A percentile compares a stretch with the other conserved stretches of the same genome.
phyloP scores from a whole-genome alignment of 2,888 invertebrate genomes.

The Agriopis aurantiaria region DNA sequence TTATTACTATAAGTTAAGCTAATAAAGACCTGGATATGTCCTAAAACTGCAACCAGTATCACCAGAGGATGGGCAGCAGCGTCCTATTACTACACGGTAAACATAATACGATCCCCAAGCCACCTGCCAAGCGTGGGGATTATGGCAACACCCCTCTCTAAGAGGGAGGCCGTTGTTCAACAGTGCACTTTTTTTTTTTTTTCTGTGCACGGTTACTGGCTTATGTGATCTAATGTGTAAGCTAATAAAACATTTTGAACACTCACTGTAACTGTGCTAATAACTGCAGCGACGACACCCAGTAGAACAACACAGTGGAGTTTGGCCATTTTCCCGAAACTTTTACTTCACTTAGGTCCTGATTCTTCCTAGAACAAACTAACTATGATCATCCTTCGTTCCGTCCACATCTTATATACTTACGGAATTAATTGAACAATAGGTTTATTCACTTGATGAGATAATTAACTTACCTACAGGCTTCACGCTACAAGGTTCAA shows the following conservation, averaged over 20 bases:
- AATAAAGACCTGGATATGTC: no score
- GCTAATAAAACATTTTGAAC: not conserved
- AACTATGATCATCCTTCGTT: conserved; percentile 10
- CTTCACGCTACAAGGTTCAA: conserved; percentile 26
- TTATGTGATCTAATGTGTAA: no score
- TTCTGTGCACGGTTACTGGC: no score
- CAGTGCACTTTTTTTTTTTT: no score
- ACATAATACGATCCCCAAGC: no score
- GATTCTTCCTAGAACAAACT: conserved; percentile 3
- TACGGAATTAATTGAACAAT: conserved; percentile 21
- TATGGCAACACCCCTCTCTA: no score
- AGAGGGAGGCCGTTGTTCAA: no score
- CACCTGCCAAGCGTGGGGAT: no score
- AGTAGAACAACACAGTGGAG: conserved; percentile 8
- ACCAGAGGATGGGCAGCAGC: no score
- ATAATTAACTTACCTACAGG: conserved; percentile 22
- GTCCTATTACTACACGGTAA: no score
- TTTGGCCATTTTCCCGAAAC: conserved; percentile 14
- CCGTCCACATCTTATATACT: conserved; percentile 22
- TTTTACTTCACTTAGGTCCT: conserved; percentile 16
- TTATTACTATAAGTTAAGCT: no score
- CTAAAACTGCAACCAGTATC: no score
- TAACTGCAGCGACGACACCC: conserved; percentile 1
- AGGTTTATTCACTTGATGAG: conserved; percentile 21
- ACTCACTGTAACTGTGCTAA: conserved; percentile 10